Base-by-base conservation (phyloP, 2,113 vertebrate species). In the Tyrannus savana region DNA sequence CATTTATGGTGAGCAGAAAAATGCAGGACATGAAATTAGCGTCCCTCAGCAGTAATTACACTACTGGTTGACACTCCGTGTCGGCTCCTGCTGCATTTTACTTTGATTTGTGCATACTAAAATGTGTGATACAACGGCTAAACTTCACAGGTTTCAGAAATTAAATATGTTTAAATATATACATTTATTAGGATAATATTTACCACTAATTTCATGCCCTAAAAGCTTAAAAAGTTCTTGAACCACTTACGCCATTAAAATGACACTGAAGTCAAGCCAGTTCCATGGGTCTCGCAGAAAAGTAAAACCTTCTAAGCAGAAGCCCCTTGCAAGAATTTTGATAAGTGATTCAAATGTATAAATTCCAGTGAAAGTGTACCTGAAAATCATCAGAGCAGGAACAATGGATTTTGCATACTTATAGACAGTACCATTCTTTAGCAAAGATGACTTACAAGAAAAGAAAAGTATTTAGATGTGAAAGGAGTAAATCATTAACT, bases 301-400 rank as follows among this genome's bases (percentile, higher is more conserved):
- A 2, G 87, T 90, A 84, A 90, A 90, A 63, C 77, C 87, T 90
- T 90, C 87, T 84, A 90, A 90, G 77, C 87, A 90, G 63, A 90
- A 90, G 79, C 87, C 87, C 87, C 87, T 90, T 69, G 87, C 87
- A 90, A 90, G 98, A 97, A 99, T 99, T 98, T 99, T 99, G 94
- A 99, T 97, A 78, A 99, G 97, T 90, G 98, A 99, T 97, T 99
- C 99, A 98, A 99, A 99, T 28, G 99, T 99, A 97, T 99, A 99
- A 98, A 99, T 99, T 94, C 98, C 99, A 96, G 99, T 99, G 97
- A 99, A 99, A 74, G 98, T 98, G 95, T 99, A 99, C 98, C 99
- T 99, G 97, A 98, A 96, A 97, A 89, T 27, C n/a, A 96, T 53
- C 12, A 75, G 87, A 97, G 62, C 8, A 58, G 73, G 86, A 94